These are phyloP conservation scores for Gastrophryne carolinensis DNA, from an alignment of 2,797 vertebrate species.

Conservation along the genomic window DNA sequence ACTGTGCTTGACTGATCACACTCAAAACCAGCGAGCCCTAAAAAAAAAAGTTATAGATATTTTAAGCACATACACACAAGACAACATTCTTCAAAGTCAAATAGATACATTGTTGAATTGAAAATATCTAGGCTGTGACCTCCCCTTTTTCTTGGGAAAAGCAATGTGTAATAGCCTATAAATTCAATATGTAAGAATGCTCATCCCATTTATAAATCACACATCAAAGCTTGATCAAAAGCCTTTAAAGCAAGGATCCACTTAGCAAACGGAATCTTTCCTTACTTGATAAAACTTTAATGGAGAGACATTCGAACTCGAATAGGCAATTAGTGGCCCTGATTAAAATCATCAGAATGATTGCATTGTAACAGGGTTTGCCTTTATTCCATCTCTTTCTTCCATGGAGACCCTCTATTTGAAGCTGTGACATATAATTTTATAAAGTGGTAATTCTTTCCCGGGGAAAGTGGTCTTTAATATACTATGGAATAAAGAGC, in stretches of 20 bases:
- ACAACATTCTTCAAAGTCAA: no score
- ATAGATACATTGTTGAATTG: neutral
- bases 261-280: neutral
- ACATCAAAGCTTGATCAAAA: conserved; percentile 29
- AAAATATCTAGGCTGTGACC: neutral
- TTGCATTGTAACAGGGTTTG: neutral
- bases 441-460: neutral
- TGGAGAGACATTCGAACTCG: neutral
- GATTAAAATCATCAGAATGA: conserved; percentile 20
- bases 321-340: conserved; percentile 23
- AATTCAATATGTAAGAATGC: neutral
- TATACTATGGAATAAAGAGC: neutral
- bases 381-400: neutral
- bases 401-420: neutral
- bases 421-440: neutral
- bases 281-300: neutral
- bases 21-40: no score
- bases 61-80: no score
- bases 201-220: neutral
- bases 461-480: neutral
- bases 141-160: neutral
- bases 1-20: no score
- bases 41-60: no score
- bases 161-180: conserved; percentile 2
- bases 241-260: neutral